These are phyloP conservation scores for Drosophila mettleri DNA, from an alignment of 2,888 invertebrate genomes.

Conservation along the genomic window DNA sequence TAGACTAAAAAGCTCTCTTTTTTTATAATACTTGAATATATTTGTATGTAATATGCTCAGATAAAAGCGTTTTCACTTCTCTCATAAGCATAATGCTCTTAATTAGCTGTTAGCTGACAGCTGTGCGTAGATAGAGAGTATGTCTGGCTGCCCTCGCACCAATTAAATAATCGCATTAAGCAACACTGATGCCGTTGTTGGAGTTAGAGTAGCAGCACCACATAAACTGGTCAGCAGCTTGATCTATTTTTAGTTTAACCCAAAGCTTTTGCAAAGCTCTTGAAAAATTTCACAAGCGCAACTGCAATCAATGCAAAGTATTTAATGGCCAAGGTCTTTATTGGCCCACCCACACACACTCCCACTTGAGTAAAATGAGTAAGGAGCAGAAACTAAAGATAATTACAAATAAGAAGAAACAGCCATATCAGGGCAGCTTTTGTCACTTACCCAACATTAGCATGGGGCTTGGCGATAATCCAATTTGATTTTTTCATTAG, in stretches of 20 bases:
- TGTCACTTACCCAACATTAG: conserved; percentile 51
- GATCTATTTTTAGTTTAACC: conserved; percentile 71
- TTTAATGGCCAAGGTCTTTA: conserved; percentile 47
- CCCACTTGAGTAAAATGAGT: not conserved
- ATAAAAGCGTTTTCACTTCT: not conserved
- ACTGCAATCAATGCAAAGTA: conserved; percentile 50
- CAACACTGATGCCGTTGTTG: conserved; percentile 33
- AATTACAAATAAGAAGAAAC: conserved; percentile 10
- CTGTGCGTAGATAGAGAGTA: not conserved
- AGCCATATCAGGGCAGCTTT: conserved; percentile 12
- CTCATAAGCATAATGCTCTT: not conserved
- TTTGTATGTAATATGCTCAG: not conserved
- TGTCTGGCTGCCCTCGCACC: conserved; percentile 28
- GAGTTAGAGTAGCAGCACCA: conserved; percentile 46
- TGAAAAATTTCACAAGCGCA: conserved; percentile 36
- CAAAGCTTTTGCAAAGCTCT: conserved; percentile 44
- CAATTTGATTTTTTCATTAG: conserved; percentile 73
- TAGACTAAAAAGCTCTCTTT: not conserved
- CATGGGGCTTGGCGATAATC: conserved; percentile 62
- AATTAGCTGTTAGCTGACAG: not conserved
- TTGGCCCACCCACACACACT: conserved; percentile 33
- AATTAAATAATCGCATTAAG: conserved; percentile 37
- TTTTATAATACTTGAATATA: not conserved
- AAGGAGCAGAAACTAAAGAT: conserved; percentile 11
- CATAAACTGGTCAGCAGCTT: conserved; percentile 67